Base-by-base conservation (phyloP, 2,888 invertebrate species). In the Tetragonula carbonaria region DNA sequence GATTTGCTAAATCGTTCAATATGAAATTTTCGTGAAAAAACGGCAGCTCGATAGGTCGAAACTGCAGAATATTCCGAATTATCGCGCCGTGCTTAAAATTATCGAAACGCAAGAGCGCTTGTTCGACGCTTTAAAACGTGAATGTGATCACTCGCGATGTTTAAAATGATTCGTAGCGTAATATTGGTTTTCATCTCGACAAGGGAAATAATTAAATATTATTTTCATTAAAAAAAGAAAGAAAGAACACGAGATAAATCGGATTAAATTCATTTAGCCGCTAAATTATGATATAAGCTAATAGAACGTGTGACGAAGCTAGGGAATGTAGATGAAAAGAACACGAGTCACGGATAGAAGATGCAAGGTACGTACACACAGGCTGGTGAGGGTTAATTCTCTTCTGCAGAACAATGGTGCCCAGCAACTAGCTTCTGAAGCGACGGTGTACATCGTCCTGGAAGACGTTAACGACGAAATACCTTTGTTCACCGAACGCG, bases 401-500 rank as follows among this genome's bases (percentile, higher is more conserved):
- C 73, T 76, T 67, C 68, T 67, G 16, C 50, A 98, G 98, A 99
- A 99, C 95, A 98, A 99, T 95, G 98, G 98, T 80, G 98, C 98
- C 76, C 98, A 98, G 94, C 99, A 99, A 95, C 95, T 99, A 93
- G 98, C 98, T 80, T 98, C 98, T 28, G 98, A 98, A 95, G 98
- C 98, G 55, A 98, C 98, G 59, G 98, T 99, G 89, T 97, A 97
- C 95, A 98, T 99, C 92, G 97, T 98, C 96, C 95, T 99, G 86
- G 98, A 98, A 95, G 99, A 99, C 95, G 98, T 99, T 81, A 99
- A 99, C 95, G 99, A 99, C 95, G 99, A 99, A 95, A 98, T 98
- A 92, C 99, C 99, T 45, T 96, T 98, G 88, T 99, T 99, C 95
- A 98, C 98, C 82, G 98, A 98, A 95, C 96, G 99, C 87, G 98